These are phyloP conservation scores for Sciurus vulgaris DNA, from an alignment of 2,797 vertebrate genomes.

Conservation along the genomic window DNA sequence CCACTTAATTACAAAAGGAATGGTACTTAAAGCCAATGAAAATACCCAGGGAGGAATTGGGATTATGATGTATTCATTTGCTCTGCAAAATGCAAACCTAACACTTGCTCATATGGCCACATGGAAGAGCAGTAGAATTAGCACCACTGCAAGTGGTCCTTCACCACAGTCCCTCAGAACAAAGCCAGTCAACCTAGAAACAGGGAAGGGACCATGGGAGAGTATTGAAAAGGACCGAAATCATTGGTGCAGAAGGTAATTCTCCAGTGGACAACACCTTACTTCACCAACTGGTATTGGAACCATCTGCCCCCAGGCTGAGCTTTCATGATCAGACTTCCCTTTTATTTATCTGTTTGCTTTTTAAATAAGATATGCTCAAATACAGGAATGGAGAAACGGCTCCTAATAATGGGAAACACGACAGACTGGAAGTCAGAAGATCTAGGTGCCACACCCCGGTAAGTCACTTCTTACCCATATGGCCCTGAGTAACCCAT, in stretches of 20 bases:
- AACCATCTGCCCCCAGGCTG: background rate
- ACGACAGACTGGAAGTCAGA: background rate
- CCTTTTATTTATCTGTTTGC: background rate
- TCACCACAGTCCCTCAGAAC: background rate
- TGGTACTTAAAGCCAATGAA: slow-evolving; percentile 63
- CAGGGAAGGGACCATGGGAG: background rate
- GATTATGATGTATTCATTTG: slow-evolving; percentile 44
- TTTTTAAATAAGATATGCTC: slow-evolving; percentile 22
- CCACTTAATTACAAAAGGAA: slow-evolving; percentile 74
- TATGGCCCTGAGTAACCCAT: background rate
- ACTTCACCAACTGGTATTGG: background rate
- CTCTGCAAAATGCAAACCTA: slow-evolving; percentile 29
- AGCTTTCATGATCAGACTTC: slow-evolving; percentile 13
- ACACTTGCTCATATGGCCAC: background rate
- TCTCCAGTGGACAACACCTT: background rate
- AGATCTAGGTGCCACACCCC: background rate
- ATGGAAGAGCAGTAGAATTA: background rate
- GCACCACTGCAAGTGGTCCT: background rate
- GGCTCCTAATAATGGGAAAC: background rate
- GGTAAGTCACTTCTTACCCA: background rate
- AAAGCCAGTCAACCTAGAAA: background rate
- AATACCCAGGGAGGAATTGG: slow-evolving; percentile 63
- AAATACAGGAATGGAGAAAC: background rate
- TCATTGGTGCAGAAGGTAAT: background rate
- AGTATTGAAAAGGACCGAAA: background rate